Base-by-base conservation (phyloP, 2,113 vertebrate genomes). In the Caretta caretta region DNA sequence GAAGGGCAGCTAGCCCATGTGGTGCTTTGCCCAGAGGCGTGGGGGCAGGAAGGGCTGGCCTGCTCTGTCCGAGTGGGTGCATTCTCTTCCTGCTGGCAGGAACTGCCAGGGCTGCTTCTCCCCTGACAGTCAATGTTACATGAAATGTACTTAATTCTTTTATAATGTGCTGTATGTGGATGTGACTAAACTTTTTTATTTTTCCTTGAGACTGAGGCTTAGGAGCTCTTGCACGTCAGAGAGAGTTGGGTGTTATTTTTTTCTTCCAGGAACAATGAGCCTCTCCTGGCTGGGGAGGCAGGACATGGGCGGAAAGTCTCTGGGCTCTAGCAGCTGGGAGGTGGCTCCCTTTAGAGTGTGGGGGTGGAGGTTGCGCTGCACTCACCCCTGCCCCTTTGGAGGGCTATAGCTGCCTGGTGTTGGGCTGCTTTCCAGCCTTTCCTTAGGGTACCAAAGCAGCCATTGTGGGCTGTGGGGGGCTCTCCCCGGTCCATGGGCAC, bases 131-230 rank as follows among this genome's bases (percentile, higher is more conserved):
- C 94, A 62, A 56, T 12, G 72, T 46, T 62, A n/a, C 93, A 56
- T 75, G 91, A 90, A 91, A 49, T 48, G 78, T 94, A 83, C 94
- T 69, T 83, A 90, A 14, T 38, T 96, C 90, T 94, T 97, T 96
- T 92, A 93, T 86, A 95, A 95, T 96, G 98, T 97, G 96, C 96
- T 0, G 20, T 98, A 94, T 46, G 65, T 97, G 97, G 86, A 92
- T 88, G 84, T 96, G 93, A 96, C 78, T 79, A 84, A 89, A 90
- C 50, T 5, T 17, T 42, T 84, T 20, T 90, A 84, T 90, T 62
- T 51, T 87, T 88, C 88, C 91, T 78, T 1, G 31, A 86, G 85
- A n/a, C 17, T 13, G 79, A 93, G 38, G 76, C 95, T 91, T 79
- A 31, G 90, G 65, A 95, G 81, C 65, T 91, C 42, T 53, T 5